Conservation (phyloP, 2,888 invertebrate genomes). For the Seira ritae region DNA sequence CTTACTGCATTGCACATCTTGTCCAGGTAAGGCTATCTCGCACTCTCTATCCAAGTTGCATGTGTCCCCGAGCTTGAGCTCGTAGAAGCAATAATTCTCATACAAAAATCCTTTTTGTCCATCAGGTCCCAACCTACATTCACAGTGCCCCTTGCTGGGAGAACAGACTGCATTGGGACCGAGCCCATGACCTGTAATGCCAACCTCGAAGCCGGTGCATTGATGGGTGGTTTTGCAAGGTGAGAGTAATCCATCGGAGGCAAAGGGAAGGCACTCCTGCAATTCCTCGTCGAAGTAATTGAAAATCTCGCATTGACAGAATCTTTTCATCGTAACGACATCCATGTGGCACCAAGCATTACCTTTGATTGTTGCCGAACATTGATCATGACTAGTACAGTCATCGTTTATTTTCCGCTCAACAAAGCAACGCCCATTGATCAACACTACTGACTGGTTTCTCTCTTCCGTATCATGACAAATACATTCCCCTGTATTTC, state of each 20-base stretch:
- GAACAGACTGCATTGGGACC: conserved; percentile 29
- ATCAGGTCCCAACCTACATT: conserved; percentile 16
- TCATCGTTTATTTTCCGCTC: conserved; percentile 16
- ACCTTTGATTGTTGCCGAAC: conserved; percentile 17
- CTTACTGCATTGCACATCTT: not conserved
- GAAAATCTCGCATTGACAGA: conserved; percentile 33
- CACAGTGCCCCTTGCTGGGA: not conserved
- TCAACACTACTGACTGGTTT: not conserved
- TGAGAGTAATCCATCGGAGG: conserved; percentile 14
- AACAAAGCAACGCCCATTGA: conserved; percentile 17
- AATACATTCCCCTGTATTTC: conserved; percentile 21
- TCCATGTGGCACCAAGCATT: conserved; percentile 40
- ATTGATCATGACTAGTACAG: conserved; percentile 31
- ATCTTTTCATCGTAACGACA: not conserved
- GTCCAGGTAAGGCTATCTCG: not conserved
- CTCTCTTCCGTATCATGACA: conserved; percentile 21
- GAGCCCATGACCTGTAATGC: conserved; percentile 9
- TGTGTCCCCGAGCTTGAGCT: not conserved
- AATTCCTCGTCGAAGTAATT: conserved; percentile 22
- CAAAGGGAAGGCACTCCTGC: conserved; percentile 30
- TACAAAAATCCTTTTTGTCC: conserved; percentile 22
- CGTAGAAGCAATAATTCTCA: conserved; percentile 24
- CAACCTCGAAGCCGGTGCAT: conserved; percentile 16
- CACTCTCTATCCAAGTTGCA: conserved; percentile 28
- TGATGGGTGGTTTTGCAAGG: conserved; percentile 32